Evolutionary conservation across 2,113 vertebrate genomes (phyloP).

Genomic region (Stercorarius parasiticus): DNA sequence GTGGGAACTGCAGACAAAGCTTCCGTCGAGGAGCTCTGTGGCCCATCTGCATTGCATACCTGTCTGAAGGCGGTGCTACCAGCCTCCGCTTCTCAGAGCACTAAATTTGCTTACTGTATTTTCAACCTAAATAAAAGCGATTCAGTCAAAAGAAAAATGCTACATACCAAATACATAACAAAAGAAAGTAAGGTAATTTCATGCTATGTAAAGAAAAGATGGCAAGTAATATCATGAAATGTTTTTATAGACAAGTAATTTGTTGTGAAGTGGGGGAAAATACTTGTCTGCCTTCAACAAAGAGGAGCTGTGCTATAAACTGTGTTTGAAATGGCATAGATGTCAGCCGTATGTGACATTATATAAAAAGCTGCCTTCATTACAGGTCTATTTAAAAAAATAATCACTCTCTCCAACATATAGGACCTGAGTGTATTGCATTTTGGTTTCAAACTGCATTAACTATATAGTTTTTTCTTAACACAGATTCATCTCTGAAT

Average conservation of each 20-base stretch:
- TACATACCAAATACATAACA: background rate
- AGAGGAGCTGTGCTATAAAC: background rate
- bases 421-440: background rate
- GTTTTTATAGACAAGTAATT: slow-evolving; percentile 31
- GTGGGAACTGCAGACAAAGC: background rate
- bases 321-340: background rate
- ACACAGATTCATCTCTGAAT: slow-evolving; percentile 12
- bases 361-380: background rate
- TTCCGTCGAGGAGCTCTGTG: background rate
- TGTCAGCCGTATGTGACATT: background rate
- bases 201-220: slow-evolving; percentile 33
- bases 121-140: background rate
- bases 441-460: slow-evolving; percentile 13
- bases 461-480: background rate
- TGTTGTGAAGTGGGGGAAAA: background rate
- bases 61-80: background rate
- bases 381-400: background rate
- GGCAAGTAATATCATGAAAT: background rate
- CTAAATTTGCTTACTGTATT: background rate
- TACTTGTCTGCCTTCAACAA: background rate
- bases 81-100: background rate
- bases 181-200: slow-evolving; percentile 22
- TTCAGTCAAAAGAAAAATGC: background rate
- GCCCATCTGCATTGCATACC: too few species aligned
- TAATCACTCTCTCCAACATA: background rate